phyloP scores from a whole-genome alignment of 1,140 invertebrate genomes.

The Trichoplusia ni region DNA sequence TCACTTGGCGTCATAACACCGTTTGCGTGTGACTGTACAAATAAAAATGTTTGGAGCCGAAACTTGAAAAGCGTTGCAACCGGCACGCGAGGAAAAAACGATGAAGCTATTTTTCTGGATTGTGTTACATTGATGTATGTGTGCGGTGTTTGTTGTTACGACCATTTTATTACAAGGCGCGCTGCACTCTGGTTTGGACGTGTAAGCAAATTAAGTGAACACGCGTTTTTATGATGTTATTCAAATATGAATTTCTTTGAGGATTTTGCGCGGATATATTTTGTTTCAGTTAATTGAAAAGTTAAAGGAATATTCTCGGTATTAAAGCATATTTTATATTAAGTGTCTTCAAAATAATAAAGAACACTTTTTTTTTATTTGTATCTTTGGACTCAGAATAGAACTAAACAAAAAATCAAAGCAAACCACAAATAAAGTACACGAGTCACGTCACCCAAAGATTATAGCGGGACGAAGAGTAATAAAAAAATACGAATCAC shows the following conservation, averaged over 20 bases:
- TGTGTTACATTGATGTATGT: constrained; percentile 21
- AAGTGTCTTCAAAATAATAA: too few relatives aligned
- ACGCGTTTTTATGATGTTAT: too few relatives aligned
- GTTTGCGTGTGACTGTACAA: constrained; percentile 35
- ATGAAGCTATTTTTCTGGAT: constrained; percentile 18
- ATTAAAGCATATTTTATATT: too few relatives aligned
- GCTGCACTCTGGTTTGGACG: too few relatives aligned
- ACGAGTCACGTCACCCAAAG: constrained; percentile 7
- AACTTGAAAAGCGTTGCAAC: constrained; percentile 31
- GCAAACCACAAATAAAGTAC: constrained; percentile 5
- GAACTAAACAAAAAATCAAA: constrained; percentile 6
- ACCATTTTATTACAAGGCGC: constrained; percentile 1
- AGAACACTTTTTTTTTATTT: too few relatives aligned
- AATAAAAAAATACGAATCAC: constrained; percentile 9
- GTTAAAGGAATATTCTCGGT: too few relatives aligned
- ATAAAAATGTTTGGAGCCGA: constrained; percentile 21
- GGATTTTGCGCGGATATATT: too few relatives aligned
- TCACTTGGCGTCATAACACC: constrained; percentile 45
- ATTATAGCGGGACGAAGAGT: neutral
- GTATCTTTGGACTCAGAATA: too few relatives aligned
- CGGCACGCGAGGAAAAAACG: constrained; percentile 26
- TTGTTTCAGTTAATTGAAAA: too few relatives aligned
- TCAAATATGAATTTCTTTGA: too few relatives aligned
- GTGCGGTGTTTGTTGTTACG: constrained; percentile 6
- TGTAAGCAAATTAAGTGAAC: too few relatives aligned